Evolutionary conservation across 2,113 vertebrate species (phyloP).

Genomic region (Oenanthe oenanthe): DNA sequence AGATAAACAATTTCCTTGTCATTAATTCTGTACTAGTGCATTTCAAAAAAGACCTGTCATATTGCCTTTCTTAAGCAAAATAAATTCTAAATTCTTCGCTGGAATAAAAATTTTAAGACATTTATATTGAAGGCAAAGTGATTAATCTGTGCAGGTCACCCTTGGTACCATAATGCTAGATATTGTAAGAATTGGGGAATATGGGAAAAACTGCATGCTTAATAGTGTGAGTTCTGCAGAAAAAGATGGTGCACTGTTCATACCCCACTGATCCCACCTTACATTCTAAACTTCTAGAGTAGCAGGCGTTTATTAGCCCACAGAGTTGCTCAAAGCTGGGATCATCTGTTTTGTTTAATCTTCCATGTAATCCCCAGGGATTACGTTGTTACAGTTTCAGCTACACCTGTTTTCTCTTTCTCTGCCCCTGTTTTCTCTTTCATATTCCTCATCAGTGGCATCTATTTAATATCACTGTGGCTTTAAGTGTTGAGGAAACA

Average conservation of each 20-base stretch:
- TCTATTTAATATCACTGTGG: neutral
- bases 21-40: neutral
- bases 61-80: neutral
- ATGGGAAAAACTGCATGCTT: neutral
- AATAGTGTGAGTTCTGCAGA: neutral
- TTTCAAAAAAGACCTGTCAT: neutral
- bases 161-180: neutral
- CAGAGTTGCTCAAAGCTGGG: neutral
- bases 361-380: fast-evolving
- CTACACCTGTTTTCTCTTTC: too few species aligned
- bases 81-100: neutral
- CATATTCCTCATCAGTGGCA: neutral
- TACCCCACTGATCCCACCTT: neutral
- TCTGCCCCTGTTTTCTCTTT: neutral
- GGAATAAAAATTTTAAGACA: neutral
- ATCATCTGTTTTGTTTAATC: neutral
- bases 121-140: neutral
- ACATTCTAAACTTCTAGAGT: neutral
- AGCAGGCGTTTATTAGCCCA: neutral
- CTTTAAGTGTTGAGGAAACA: neutral
- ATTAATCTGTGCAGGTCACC: neutral
- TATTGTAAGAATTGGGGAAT: neutral
- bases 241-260: neutral
- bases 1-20: neutral
- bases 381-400: neutral